These are phyloP conservation scores for Reticulitermes speratus DNA, from an alignment of 1,140 invertebrate species.

Conservation along the genomic window DNA sequence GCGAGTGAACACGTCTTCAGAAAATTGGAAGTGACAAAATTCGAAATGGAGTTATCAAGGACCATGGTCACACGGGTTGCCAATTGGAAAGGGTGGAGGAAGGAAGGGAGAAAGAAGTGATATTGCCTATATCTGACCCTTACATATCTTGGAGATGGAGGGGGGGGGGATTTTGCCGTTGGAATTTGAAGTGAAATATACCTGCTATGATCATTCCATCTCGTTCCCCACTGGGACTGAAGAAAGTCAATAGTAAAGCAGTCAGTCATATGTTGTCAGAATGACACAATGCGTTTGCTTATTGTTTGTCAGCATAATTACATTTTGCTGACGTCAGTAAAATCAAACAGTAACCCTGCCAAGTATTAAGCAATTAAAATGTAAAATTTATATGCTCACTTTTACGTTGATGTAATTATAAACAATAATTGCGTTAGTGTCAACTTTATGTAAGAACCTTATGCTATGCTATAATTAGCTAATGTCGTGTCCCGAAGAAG, in stretches of 20 bases:
- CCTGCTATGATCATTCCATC: neutral
- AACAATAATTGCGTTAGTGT: no score
- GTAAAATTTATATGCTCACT: no score
- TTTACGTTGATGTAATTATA: no score
- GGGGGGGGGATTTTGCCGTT: neutral
- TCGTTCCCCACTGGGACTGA: neutral
- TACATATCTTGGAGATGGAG: neutral
- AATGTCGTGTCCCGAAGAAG: no score
- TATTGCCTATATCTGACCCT: constrained; percentile 7
- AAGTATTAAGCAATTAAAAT: no score
- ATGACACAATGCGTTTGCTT: neutral
- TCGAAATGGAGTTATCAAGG: neutral
- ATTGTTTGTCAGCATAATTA: neutral
- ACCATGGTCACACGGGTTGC: neutral
- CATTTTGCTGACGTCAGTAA: no score
- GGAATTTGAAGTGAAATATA: neutral
- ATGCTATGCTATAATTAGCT: no score
- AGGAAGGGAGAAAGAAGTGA: neutral
- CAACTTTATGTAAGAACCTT: no score
- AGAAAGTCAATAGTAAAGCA: neutral
- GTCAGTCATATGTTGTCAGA: neutral
- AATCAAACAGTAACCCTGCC: no score
- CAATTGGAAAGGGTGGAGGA: neutral
- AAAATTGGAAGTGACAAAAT: constrained; percentile 19
- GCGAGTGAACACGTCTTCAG: constrained; percentile 1